Base-by-base conservation (phyloP, 2,113 vertebrate genomes). In the Nothocercus julius region DNA sequence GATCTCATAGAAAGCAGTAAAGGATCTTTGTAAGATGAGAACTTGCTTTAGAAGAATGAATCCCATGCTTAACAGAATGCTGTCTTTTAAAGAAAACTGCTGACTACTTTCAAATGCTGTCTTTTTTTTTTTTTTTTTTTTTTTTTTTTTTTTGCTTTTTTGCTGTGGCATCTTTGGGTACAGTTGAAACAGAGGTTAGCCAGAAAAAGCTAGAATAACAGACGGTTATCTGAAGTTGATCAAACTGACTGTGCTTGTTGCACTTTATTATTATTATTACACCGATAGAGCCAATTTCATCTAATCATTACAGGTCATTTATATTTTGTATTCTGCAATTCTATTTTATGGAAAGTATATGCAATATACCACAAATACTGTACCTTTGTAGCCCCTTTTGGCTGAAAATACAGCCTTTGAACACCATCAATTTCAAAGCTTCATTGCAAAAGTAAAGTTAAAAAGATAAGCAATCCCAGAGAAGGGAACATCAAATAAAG, bases 31-130 rank as follows among this genome's bases (percentile, higher is more conserved):
- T 27, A 81, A 80, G 58, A 94, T 80, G 72, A 34, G 88, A 94
- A 96, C 96, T 28, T 62, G 90, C 84, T 75, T 63, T 51, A 84
- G 85, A 94, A 95, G 88, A 97, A 96, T 87, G 87, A 95, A 89
- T 80, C 75, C 72, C 92, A 76, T 96, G 88, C 93, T 91, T 95
- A 95, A 88, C 2, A 95, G 92, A 89, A 94, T 53, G 42, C 34
- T 74, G 11, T 74, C 93, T 92, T 96, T 80, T 47, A 85, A 86
- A 87, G 68, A 94, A 86, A 80, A 36, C 51, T 69, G 44, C 36
- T 73, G 74, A 91, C 45, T 88, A 82, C 42, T 92, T 81, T 82
- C 66, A 95, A 97, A 85, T 1, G 36, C 62, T 85, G 36, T 36
- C 36, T 36, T 36, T 36, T 36, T 15, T 44, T 44, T 44, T 44